phyloP scores from a whole-genome alignment of 2,888 invertebrate species.

The Argynnis bischoffii region DNA sequence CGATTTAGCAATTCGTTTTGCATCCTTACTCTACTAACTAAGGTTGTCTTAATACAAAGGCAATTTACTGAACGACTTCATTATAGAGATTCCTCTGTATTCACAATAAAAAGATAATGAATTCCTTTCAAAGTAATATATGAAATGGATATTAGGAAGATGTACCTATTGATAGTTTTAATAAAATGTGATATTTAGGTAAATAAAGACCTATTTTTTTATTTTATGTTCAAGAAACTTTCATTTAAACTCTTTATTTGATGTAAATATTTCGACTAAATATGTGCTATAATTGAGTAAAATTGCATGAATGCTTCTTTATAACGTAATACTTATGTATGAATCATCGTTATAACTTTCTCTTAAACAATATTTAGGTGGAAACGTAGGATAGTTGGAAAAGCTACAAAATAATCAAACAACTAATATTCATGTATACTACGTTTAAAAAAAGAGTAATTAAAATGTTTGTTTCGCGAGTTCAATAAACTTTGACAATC shows the following conservation, averaged over 20 bases:
- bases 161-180: no score
- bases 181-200: no score
- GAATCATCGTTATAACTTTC: slow-evolving; percentile 1
- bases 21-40: slow-evolving; percentile 35
- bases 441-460: neutral
- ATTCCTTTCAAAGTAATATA: neutral
- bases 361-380: slow-evolving; percentile 46
- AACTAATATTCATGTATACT: no score
- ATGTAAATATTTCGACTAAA: no score
- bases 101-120: neutral
- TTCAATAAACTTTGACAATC: slow-evolving; percentile 18
- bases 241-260: no score
- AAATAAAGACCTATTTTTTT: no score
- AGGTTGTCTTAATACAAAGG: slow-evolving; percentile 34
- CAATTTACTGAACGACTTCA: slow-evolving; percentile 14
- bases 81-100: neutral
- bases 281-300: slow-evolving; percentile 31
- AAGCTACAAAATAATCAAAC: no score
- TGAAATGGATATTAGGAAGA: neutral
- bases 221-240: no score
- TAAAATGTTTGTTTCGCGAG: slow-evolving; percentile 1
- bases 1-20: slow-evolving; percentile 40
- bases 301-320: slow-evolving; percentile 9
- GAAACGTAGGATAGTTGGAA: neutral
- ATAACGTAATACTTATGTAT: slow-evolving; percentile 2